These are phyloP conservation scores for Helicoverpa assulta DNA, from an alignment of 2,888 invertebrate species.

Conservation along the genomic window DNA sequence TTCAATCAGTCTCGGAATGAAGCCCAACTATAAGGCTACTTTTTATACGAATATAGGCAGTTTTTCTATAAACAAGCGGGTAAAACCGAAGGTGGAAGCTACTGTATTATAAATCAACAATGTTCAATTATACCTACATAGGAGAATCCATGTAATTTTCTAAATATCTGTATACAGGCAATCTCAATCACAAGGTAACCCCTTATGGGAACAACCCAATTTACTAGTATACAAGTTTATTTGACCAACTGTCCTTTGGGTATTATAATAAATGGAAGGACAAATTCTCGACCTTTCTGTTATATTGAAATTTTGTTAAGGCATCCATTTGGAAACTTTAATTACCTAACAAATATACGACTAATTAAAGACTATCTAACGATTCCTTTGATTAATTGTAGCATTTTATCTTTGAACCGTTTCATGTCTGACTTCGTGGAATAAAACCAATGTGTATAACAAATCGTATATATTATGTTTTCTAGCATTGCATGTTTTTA, in stretches of 20 bases:
- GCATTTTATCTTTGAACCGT: not conserved
- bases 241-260: constrained; percentile 84
- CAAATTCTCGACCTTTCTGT: constrained; percentile 80
- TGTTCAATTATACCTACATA: constrained; percentile 55
- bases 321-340: constrained; percentile 72
- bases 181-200: constrained; percentile 83
- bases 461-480: too few relatives aligned
- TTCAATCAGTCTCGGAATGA: too few relatives aligned
- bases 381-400: not conserved
- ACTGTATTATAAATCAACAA: constrained; percentile 27
- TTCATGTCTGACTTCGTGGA: not conserved
- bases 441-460: too few relatives aligned
- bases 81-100: not conserved
- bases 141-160: constrained; percentile 63
- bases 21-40: too few relatives aligned
- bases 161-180: constrained; percentile 75
- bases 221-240: constrained; percentile 87
- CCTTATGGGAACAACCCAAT: constrained; percentile 85
- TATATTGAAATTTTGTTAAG: constrained; percentile 82
- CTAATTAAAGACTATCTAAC: not conserved
- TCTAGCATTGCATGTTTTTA: too few relatives aligned
- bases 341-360: constrained; percentile 60
- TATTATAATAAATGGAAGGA: constrained; percentile 84
- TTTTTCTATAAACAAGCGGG: too few relatives aligned
- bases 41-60: too few relatives aligned